Base-by-base conservation (phyloP, 2,888 invertebrate genomes). In the Stramonita haemastoma region DNA sequence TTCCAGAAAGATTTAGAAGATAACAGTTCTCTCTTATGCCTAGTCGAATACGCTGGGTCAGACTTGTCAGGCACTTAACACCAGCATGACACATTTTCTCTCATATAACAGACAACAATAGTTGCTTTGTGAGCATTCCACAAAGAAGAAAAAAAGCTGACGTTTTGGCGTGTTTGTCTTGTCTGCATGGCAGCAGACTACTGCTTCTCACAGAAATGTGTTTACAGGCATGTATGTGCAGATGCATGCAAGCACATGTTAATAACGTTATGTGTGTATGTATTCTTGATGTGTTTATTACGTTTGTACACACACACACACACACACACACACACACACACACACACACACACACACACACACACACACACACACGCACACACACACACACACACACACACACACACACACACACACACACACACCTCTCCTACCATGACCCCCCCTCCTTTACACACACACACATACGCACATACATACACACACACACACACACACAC, bases 401-500 rank as follows among this genome's bases (percentile, higher is more conserved):
- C 73, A 73, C 73, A n/a, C 1, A 73, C 66, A 73, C 73, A 26
- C 34, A 22, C 26, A 22, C 34, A 79, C 79, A 34, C 79, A 79
- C 79, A 79, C 34, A 73, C 32, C 79, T 6, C 26, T 22, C 66
- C 66, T 66, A 11, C 60, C 11, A 11, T 15, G 6, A 66, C 66
- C 17, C 66, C 2, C 66, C 2, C 66, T 34, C 79, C 32, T 34
- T 17, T 34, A 79, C 17, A 15, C 79, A 79, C 26, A 26, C 79
- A 79, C 26, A 26, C 79, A 79, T 19, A 26, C 79, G 34, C 79
- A 34, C 34, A 34, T 17, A 34, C 34, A 19, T 34, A 29, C 79
- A 34, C 19, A 79, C 32, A 79, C 79, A 79, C 79, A 79, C 79
- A 79, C 79, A 79, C 19, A 79, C 79, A 34, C 79, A 79, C 77